phyloP scores from a whole-genome alignment of 2,797 vertebrate genomes.

The Protosalanx chinensis region DNA sequence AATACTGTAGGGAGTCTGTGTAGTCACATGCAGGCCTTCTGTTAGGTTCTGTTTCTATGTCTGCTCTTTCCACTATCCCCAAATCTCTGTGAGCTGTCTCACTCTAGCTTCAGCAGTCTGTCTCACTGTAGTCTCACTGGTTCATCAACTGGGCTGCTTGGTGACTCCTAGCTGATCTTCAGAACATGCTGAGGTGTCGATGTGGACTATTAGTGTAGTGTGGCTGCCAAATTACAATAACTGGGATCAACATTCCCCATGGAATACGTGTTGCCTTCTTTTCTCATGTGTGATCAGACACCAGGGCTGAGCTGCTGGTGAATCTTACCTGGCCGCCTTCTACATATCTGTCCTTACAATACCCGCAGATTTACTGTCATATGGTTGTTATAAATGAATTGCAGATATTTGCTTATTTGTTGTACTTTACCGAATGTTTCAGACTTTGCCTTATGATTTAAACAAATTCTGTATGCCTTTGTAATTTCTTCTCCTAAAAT shows the following conservation, averaged over 20 bases:
- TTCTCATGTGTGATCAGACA: constrained; percentile 10
- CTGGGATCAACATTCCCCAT: constrained; percentile 20
- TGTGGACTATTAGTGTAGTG: constrained; percentile 12
- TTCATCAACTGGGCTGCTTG: neutral
- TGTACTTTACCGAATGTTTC: constrained; percentile 41
- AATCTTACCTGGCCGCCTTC: too few relatives aligned
- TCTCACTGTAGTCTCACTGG: neutral
- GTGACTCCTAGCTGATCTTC: neutral
- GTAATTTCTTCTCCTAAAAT: constrained; percentile 51
- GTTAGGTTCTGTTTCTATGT: constrained; percentile 28
- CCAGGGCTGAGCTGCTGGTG: too few relatives aligned
- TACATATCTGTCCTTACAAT: constrained; percentile 58
- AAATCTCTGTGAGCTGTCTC: neutral
- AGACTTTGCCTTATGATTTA: constrained; percentile 59
- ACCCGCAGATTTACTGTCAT: constrained; percentile 60
- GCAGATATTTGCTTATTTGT: constrained; percentile 19
- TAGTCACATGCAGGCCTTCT: too few relatives aligned
- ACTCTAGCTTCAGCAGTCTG: neutral
- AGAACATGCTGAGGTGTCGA: neutral
- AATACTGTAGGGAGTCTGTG: constrained; percentile 14
- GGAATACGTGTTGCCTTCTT: too few relatives aligned
- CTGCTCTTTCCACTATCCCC: neutral
- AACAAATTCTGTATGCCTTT: constrained; percentile 28
- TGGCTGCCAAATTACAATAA: constrained; percentile 41
- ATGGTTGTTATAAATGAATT: constrained; percentile 65